Base-by-base conservation (phyloP, 2,888 invertebrate genomes). In the Tetramorium bicarinatum region DNA sequence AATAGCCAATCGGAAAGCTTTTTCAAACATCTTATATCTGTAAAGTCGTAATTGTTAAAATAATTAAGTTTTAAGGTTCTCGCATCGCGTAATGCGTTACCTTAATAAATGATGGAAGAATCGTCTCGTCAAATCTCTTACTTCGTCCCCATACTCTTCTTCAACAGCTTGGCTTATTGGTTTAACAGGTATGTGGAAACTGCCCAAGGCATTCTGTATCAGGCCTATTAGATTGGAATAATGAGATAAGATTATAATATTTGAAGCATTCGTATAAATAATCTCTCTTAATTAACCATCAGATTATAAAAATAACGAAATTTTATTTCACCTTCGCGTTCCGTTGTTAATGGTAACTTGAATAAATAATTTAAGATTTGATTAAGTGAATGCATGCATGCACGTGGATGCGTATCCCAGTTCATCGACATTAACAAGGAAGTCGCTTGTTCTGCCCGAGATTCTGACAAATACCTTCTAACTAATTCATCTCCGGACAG, bases 71-170 rank as follows among this genome's bases (percentile, higher is more conserved):
- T 34, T 61, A 34, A 44, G 29, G 44, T 71, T 7, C 29, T 4
- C 59, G 41, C 62, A 47, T 52, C 38, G 34, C 7, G 11, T 54
- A 47, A 38, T n/a, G 3, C 13, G n/a, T 29, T 90, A 97, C 97
- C 98, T 96, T 21, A 99, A 95, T 71, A 99, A 95, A 92, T 97
- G 97, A 93, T 98, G 98, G 93, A 98, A 98, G 95, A 98, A 98
- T 90, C 98, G 96, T 89, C 99, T 96, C 0, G 98, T 98, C 56
- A 99, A 95, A 93, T 98, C 97, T 90, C 97, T 96, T 11, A 98
- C 96, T 93, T 97, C 96, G 93, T 97, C 97, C 61, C 97, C 97
- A 94, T 97, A 98, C 93, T 97, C 97, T 87, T 97, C 96, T 91
- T 97, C 96, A 0, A 97, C 96, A 21, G 97, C 96, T 86, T 96